Evolutionary conservation across 2,888 invertebrate genomes (phyloP).

Genomic region (Liopterus haemorrhoidalis): DNA sequence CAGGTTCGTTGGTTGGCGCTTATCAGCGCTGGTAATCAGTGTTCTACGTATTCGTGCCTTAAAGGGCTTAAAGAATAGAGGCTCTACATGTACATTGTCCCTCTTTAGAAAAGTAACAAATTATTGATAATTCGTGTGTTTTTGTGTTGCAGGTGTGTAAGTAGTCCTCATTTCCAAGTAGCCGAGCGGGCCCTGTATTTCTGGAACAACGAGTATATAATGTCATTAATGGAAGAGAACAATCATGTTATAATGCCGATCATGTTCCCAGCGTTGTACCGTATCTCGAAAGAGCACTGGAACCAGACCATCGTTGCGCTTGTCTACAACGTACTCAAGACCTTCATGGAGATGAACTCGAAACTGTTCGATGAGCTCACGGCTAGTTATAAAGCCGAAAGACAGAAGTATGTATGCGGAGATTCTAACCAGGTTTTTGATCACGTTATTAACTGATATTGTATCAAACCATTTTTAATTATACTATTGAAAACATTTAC

Average conservation of each 20-base stretch:
- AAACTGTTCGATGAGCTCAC: slow-evolving; percentile 99
- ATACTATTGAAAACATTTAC: no score
- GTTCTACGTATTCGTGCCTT: no score
- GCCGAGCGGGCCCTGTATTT: slow-evolving; percentile 98
- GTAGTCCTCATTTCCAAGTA: slow-evolving; percentile 99
- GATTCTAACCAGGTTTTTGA: neutral
- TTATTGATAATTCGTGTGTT: no score
- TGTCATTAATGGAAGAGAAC: slow-evolving; percentile 98
- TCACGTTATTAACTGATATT: no score
- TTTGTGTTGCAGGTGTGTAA: slow-evolving; percentile 99
- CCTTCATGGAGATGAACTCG: slow-evolving; percentile 99
- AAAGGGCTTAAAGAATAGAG: no score
- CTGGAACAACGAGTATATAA: slow-evolving; percentile 99
- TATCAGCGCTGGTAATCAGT: no score
- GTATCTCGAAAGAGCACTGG: slow-evolving; percentile 99
- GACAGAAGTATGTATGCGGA: slow-evolving; percentile 75
- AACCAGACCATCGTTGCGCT: slow-evolving; percentile 99
- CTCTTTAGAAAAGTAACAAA: no score
- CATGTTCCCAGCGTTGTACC: slow-evolving; percentile 98
- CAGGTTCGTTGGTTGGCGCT: no score
- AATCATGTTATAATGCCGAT: slow-evolving; percentile 98
- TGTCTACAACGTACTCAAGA: slow-evolving; percentile 98
- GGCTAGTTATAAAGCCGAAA: slow-evolving; percentile 96
- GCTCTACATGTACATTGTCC: no score
- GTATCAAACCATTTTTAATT: no score